Conservation (phyloP, 2,888 invertebrate genomes). For the Agrochola litura region DNA sequence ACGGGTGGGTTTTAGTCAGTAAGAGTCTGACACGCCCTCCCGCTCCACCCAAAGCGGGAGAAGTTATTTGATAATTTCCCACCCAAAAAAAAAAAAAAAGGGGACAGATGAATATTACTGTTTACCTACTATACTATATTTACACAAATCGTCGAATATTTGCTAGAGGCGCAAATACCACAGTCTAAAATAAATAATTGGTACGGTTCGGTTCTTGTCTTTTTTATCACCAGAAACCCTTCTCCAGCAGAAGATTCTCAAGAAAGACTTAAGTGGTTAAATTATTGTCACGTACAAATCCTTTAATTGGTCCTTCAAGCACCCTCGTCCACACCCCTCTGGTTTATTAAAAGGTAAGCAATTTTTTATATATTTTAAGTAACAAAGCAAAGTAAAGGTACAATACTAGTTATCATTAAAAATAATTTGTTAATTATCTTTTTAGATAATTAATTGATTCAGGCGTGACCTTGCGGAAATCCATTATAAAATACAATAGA, state of each 20-base stretch:
- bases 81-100: no score
- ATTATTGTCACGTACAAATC: slow-evolving; percentile 6
- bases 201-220: background rate
- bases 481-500: no score
- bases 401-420: background rate
- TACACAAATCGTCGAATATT: background rate
- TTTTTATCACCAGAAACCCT: background rate
- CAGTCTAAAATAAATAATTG: background rate
- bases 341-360: background rate
- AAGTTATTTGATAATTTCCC: no score
- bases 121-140: no score
- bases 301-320: background rate
- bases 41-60: no score
- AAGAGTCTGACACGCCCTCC: no score
- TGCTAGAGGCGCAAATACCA: background rate
- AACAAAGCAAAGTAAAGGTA: no score
- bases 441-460: no score
- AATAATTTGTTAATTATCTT: background rate
- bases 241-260: background rate
- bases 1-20: no score
- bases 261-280: background rate
- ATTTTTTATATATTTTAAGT: background rate
- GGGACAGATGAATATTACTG: no score
- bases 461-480: no score
- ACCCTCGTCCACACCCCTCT: background rate